These are phyloP conservation scores for Myripristis murdjan DNA, from an alignment of 2,797 vertebrate genomes.

Conservation along the genomic window DNA sequence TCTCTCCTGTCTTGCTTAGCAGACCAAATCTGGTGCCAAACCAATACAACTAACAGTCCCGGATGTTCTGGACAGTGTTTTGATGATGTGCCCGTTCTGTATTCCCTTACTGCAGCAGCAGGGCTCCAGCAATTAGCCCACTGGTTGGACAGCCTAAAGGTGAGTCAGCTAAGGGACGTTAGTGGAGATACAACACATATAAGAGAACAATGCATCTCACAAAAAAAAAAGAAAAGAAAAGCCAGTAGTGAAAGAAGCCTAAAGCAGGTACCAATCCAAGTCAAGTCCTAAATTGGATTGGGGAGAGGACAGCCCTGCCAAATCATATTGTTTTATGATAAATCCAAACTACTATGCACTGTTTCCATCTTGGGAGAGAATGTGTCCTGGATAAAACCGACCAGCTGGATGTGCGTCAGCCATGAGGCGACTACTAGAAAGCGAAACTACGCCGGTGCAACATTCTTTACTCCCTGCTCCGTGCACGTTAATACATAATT, in stretches of 20 bases:
- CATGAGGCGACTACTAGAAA: slow-evolving; percentile 18
- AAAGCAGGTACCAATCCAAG: slow-evolving; percentile 1
- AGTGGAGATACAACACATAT: slow-evolving; percentile 37
- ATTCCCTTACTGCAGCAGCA: slow-evolving; percentile 42
- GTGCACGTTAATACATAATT: slow-evolving; percentile 50
- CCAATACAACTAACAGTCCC: neutral
- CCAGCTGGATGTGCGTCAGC: slow-evolving; percentile 19
- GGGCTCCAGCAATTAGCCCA: slow-evolving; percentile 33
- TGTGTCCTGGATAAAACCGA: slow-evolving; percentile 2
- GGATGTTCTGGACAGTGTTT: slow-evolving; percentile 14
- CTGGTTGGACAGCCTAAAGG: slow-evolving; percentile 32
- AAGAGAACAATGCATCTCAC: slow-evolving; percentile 18
- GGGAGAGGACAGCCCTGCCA: neutral
- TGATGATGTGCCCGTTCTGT: slow-evolving; percentile 44
- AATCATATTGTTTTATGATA: slow-evolving; percentile 29
- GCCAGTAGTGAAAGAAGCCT: neutral
- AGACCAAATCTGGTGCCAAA: neutral
- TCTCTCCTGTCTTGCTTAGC: no score
- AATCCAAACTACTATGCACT: slow-evolving; percentile 14
- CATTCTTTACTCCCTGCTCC: slow-evolving; percentile 21
- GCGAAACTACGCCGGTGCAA: slow-evolving; percentile 8
- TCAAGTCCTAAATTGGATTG: neutral
- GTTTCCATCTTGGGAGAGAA: slow-evolving; percentile 9
- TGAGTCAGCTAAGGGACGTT: slow-evolving; percentile 48
- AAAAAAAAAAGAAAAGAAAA: neutral